These are phyloP conservation scores for Azemiops feae DNA, from an alignment of 2,113 vertebrate genomes.

Conservation along the genomic window DNA sequence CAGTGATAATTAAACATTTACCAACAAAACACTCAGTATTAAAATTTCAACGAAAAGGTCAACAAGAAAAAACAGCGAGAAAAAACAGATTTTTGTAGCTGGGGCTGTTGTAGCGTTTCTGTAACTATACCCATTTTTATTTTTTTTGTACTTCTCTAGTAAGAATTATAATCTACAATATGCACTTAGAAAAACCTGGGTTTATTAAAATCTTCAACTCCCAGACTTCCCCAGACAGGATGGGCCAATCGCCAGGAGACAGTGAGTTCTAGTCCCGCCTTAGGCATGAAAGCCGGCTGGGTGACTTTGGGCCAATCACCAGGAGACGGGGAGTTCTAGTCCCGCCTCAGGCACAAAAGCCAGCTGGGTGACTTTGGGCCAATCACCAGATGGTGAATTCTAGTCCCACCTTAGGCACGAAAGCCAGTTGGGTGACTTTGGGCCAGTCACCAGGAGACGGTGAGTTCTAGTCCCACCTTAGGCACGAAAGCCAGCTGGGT, in stretches of 20 bases:
- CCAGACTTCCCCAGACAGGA: background rate
- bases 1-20: background rate
- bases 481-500: too few species aligned
- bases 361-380: too few species aligned
- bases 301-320: too few species aligned
- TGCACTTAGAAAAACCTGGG: background rate
- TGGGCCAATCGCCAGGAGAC: background rate
- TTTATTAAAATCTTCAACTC: background rate
- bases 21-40: background rate
- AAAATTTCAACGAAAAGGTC: background rate
- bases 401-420: too few species aligned
- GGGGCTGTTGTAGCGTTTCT: background rate
- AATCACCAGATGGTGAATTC: background rate
- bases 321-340: too few species aligned
- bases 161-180: background rate
- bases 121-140: background rate
- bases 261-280: background rate
- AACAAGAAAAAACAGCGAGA: too few species aligned
- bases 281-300: accelerated
- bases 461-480: too few species aligned
- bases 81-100: background rate
- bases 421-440: accelerated
- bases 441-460: too few species aligned
- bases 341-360: accelerated
- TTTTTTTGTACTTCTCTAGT: background rate